Conservation (phyloP, 2,888 invertebrate species). For the Dryadula phaetusa region DNA sequence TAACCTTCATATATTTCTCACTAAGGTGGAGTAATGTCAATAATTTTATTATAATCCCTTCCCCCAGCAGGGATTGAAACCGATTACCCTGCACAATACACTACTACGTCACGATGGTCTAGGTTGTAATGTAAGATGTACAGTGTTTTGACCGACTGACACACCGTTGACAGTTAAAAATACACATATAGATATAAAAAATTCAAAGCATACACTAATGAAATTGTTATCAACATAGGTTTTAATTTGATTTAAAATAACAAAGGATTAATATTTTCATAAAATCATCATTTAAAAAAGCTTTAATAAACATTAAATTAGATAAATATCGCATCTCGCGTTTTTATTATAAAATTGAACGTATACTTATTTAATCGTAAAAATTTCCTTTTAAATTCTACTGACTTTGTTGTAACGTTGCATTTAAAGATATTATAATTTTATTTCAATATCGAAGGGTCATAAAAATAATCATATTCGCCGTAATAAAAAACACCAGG, state of each 20-base stretch:
- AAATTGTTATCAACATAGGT: no score
- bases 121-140: no score
- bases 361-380: constrained; percentile 6
- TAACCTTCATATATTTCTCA: no score
- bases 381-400: not conserved
- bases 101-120: no score
- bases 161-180: no score
- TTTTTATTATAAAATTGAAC: constrained; percentile 3
- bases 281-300: not conserved
- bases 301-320: not conserved
- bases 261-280: not conserved
- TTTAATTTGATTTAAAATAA: not conserved
- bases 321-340: not conserved
- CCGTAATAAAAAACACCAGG: constrained; percentile 23
- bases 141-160: no score
- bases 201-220: no score
- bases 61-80: no score
- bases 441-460: constrained; percentile 17
- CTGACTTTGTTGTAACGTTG: not conserved
- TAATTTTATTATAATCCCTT: no score
- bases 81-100: no score
- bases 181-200: no score
- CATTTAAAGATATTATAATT: constrained; percentile 14
- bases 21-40: no score
- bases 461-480: constrained; percentile 21